A percentile compares a stretch with the other conserved stretches of the same genome.
phyloP scores from a whole-genome alignment of 2,113 vertebrate genomes.

The Halcyon senegalensis region DNA sequence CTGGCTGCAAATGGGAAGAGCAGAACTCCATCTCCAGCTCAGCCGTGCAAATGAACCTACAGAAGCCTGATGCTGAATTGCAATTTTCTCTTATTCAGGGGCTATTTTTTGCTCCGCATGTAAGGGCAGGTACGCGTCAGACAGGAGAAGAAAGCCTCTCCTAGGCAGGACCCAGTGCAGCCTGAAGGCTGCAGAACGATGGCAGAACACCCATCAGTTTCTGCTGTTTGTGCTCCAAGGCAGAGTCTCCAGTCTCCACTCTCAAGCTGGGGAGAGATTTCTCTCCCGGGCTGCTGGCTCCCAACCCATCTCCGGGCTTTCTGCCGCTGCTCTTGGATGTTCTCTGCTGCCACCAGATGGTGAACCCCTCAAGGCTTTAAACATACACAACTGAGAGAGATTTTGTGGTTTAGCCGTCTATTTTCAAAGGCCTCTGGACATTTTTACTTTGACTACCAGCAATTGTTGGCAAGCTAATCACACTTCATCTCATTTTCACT shows the following conservation, averaged over 20 bases:
- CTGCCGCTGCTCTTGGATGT: not conserved
- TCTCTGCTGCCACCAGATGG: not conserved
- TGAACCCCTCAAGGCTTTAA: not conserved
- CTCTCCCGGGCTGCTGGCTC: not conserved
- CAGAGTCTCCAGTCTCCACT: not conserved
- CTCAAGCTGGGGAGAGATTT: not conserved
- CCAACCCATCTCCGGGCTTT: not conserved
- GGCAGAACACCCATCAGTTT: not conserved
- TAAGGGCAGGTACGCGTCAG: not conserved
- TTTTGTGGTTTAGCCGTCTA: not conserved
- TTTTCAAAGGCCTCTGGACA: not conserved
- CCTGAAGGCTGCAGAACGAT: not conserved
- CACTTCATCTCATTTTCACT: not conserved
- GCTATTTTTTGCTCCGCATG: not conserved
- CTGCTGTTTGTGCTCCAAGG: not conserved
- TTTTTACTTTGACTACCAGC: not conserved
- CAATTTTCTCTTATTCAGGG: not conserved
- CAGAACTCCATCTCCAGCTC: not conserved
- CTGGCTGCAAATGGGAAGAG: not conserved
- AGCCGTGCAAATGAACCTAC: not conserved
- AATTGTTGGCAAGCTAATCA: not conserved
- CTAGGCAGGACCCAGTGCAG: not conserved
- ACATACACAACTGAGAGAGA: not conserved
- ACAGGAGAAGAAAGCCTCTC: not conserved
- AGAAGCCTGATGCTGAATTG: not conserved